Percentiles rank a stretch among this genome's conserved stretches.
phyloP scores from a whole-genome alignment of 2,113 vertebrate species.

The Cynoglossus semilaevis region DNA sequence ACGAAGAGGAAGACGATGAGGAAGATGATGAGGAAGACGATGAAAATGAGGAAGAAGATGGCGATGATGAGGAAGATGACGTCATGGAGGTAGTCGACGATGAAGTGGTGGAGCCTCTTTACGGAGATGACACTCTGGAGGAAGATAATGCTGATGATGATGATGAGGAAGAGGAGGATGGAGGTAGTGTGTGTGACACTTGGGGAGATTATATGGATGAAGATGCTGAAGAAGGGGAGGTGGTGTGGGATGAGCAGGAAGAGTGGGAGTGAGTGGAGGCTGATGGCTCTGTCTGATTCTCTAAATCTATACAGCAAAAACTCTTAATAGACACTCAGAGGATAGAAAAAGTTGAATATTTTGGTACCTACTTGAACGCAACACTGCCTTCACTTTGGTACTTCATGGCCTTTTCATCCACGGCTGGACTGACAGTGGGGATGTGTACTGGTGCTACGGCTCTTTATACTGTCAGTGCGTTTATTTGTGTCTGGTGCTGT shows the following conservation, averaged over 20 bases:
- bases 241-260: slow-evolving; percentile 61
- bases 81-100: slow-evolving; percentile 46
- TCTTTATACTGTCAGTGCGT: slow-evolving; percentile 67
- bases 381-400: slow-evolving; percentile 62
- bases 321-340: slow-evolving; percentile 25
- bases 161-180: slow-evolving; percentile 34
- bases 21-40: slow-evolving; percentile 46
- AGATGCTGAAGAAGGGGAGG: slow-evolving; percentile 58
- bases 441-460: slow-evolving; percentile 74
- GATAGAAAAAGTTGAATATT: slow-evolving; percentile 46
- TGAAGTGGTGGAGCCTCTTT: slow-evolving; percentile 46
- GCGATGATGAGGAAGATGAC: slow-evolving; percentile 39
- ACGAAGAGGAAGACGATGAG: slow-evolving; percentile 21
- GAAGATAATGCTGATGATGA: slow-evolving; percentile 16
- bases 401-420: slow-evolving; percentile 68
- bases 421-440: slow-evolving; percentile 45
- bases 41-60: slow-evolving; percentile 21
- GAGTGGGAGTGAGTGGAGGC: slow-evolving; percentile 61
- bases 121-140: slow-evolving; percentile 32
- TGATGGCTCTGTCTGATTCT: slow-evolving; percentile 36
- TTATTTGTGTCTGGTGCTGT: slow-evolving; percentile 78
- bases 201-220: slow-evolving; percentile 58
- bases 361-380: slow-evolving; percentile 61
- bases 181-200: slow-evolving; percentile 47
- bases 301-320: slow-evolving; percentile 17